Evolutionary conservation across 1,140 invertebrate species (phyloP).

Genomic region (Pseudomyrmex concolor): DNA sequence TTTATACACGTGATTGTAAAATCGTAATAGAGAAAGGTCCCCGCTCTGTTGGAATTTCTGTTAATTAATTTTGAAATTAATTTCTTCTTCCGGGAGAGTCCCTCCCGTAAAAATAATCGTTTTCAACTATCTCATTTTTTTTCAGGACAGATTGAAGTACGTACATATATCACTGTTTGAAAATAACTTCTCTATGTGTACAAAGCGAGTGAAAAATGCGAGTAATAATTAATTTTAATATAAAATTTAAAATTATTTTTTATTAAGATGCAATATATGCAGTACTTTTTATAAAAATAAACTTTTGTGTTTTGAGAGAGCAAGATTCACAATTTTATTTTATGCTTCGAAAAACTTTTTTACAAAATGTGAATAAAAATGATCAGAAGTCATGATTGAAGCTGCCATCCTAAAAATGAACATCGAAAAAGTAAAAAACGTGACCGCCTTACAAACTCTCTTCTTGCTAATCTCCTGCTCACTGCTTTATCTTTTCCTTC

Average conservation of each 20-base stretch:
- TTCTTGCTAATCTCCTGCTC: slow-evolving; percentile 17
- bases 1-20: slow-evolving; percentile 24
- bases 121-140: not conserved
- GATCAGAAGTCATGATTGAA: slow-evolving; percentile 18
- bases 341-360: slow-evolving; percentile 10
- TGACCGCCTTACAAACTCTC: not conserved
- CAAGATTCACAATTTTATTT: not conserved
- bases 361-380: not conserved
- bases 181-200: no score
- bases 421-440: slow-evolving; percentile 23
- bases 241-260: no score
- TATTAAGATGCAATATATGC: no score
- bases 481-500: not conserved
- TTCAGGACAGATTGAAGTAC: not conserved
- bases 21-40: slow-evolving; percentile 9
- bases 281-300: no score
- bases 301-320: no score
- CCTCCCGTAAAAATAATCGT: slow-evolving; percentile 16
- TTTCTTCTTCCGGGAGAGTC: not conserved
- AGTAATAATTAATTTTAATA: no score
- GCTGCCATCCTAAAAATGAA: slow-evolving; percentile 27
- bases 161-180: not conserved
- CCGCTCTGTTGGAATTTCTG: slow-evolving; percentile 17
- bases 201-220: no score
- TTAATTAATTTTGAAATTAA: slow-evolving; percentile 50